phyloP scores from a whole-genome alignment of 2,113 vertebrate species.

The Clupea harengus region DNA sequence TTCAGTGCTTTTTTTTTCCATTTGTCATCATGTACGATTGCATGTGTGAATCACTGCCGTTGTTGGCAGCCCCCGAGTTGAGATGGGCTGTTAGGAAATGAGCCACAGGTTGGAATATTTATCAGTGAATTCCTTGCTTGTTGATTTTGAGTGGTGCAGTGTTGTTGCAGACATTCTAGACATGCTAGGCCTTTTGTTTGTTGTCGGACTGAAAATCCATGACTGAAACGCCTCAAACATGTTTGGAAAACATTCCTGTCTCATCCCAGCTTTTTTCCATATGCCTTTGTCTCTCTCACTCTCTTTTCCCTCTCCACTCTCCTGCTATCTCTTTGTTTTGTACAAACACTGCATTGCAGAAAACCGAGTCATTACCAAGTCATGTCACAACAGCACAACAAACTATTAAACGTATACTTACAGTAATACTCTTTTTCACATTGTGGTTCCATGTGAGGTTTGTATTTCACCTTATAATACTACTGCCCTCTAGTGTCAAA shows the following conservation, averaged over 20 bases:
- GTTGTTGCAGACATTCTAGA: conserved; percentile 10
- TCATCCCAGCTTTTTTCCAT: neutral
- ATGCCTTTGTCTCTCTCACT: neutral
- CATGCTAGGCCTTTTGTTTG: conserved; percentile 8
- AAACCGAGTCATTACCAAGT: neutral
- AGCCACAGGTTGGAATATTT: neutral
- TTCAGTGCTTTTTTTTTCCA: too few relatives aligned
- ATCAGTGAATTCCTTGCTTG: neutral
- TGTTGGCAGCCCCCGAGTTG: neutral
- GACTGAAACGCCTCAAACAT: conserved; percentile 1
- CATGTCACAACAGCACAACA: conserved; percentile 5
- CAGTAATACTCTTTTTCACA: neutral
- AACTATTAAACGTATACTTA: neutral
- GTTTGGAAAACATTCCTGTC: conserved; percentile 2
- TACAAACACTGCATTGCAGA: neutral
- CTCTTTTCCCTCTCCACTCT: neutral
- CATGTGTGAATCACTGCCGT: neutral
- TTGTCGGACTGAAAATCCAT: neutral
- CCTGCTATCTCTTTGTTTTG: neutral
- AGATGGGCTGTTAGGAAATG: neutral
- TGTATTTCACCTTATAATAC: neutral
- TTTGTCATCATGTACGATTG: too few relatives aligned
- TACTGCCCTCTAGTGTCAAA: neutral
- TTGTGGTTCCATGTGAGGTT: neutral
- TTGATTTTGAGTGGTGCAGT: neutral